Base-by-base conservation (phyloP, 2,797 vertebrate genomes). In the Calcarius lapponicus region DNA sequence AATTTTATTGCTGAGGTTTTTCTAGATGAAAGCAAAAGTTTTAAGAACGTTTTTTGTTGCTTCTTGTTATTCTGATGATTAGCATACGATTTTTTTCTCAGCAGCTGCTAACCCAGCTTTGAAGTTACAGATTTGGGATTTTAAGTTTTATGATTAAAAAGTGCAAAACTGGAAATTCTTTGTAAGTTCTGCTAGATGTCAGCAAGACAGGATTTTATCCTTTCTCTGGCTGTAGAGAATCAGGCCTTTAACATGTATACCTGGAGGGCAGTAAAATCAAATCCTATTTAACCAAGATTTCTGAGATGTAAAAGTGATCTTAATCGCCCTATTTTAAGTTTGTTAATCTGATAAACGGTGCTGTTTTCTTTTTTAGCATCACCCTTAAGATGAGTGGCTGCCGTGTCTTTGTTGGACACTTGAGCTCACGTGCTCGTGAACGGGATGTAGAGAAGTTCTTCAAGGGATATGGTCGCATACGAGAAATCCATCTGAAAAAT, bases 401-500 rank as follows among this genome's bases (percentile, higher is more conserved):
- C 96, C 98, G 99, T 58, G 98, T 99, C 58, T 99, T 99, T 93
- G 99, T 99, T 34, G 99, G 99, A 62, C 98, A 98, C 56, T 88
- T 99, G 94, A 99, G 99, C 96, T 98, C 99, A 5, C 99, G 99
- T 0, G 99, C 99, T 81, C 98, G 99, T 78, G 99, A 99, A 72
- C 98, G 98, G 75, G 99, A 99, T 10, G 99, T 99, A 85, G 99
- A 99, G 96, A 99, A 99, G 86, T 99, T 99, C 94, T 99, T 99
- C 95, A 99, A 99, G 92, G 99, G 99, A 22, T 99, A 99, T n/a
- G 99, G 99, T 28, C 98, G 98, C 48, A 99, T 99, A 91, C 96
- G 99, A 18, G 99, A 99, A 95, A 99, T 99, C 74, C 99, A 99
- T 93, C 96, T 99, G 17, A 99, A 99, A 95, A 99, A 99, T 70